A percentile compares a stretch with the other conserved stretches of the same genome.
phyloP scores from a whole-genome alignment of 2,888 invertebrate species.

The Stramonita haemastoma region DNA sequence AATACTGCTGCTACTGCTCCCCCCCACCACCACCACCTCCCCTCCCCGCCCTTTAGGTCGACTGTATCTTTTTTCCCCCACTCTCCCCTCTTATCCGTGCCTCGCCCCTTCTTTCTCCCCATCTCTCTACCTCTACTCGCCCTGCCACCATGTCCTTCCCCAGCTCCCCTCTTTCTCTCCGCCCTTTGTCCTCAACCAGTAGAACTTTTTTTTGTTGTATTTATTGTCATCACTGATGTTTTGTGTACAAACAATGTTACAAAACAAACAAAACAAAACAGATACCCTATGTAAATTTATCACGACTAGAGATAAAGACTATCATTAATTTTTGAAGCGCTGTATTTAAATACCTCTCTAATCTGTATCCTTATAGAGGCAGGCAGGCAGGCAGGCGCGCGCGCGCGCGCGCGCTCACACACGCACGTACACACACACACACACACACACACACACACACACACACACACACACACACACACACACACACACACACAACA shows the following conservation, averaged over 20 bases:
- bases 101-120: no score
- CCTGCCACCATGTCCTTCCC: neutral
- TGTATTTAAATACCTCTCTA: neutral
- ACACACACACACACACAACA: neutral
- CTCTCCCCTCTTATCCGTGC: neutral
- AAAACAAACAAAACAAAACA: no score
- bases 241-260: no score
- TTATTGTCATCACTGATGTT: no score
- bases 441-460: neutral
- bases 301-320: neutral
- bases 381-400: neutral
- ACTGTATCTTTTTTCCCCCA: neutral
- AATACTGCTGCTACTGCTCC: neutral
- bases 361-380: neutral
- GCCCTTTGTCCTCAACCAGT: neutral
- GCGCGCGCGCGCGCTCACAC: conserved; percentile 1
- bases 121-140: no score
- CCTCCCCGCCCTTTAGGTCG: no score
- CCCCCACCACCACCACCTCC: neutral
- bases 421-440: neutral
- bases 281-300: no score
- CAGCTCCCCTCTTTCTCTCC: neutral
- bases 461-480: neutral
- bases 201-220: no score
- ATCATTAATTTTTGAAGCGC: neutral